Conservation (phyloP, 2,113 vertebrate genomes). For the Nothocercus nigrocapillus region DNA sequence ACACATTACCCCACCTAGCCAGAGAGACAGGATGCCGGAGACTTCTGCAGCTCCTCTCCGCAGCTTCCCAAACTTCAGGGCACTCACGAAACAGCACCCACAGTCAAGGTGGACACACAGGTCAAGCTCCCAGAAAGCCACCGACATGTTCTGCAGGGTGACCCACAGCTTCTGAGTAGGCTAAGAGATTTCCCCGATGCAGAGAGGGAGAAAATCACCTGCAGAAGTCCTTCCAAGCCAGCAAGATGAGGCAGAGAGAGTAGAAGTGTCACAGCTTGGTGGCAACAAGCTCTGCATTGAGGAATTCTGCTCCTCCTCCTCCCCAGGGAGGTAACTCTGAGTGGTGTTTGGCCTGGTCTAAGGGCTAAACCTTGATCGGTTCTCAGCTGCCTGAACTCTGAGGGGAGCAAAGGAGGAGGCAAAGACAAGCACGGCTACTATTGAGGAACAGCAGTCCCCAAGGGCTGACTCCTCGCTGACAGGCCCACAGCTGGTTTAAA, state of each 20-base stretch:
- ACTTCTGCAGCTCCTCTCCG: background rate
- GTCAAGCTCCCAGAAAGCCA: background rate
- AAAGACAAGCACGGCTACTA: background rate
- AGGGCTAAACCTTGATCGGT: background rate
- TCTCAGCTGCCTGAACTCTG: background rate
- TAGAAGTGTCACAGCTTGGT: background rate
- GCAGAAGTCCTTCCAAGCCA: background rate
- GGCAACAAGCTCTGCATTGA: background rate
- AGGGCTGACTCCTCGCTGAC: background rate
- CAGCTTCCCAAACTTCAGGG: background rate
- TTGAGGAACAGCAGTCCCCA: background rate
- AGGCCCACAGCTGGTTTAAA: background rate
- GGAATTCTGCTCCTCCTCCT: background rate
- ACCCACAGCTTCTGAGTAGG: background rate
- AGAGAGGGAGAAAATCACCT: background rate
- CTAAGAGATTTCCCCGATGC: background rate
- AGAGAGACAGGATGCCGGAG: background rate
- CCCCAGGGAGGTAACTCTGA: background rate
- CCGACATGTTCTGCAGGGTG: background rate
- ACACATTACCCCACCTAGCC: background rate
- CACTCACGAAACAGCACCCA: background rate
- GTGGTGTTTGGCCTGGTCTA: background rate
- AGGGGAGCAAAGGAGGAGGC: background rate
- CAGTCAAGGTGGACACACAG: accelerated
- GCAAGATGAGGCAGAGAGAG: background rate